A percentile compares a stretch with the other conserved stretches of the same genome.
Evolutionary conservation across 2,888 invertebrate species (phyloP).

Genomic region (Cremastinae sp.): DNA sequence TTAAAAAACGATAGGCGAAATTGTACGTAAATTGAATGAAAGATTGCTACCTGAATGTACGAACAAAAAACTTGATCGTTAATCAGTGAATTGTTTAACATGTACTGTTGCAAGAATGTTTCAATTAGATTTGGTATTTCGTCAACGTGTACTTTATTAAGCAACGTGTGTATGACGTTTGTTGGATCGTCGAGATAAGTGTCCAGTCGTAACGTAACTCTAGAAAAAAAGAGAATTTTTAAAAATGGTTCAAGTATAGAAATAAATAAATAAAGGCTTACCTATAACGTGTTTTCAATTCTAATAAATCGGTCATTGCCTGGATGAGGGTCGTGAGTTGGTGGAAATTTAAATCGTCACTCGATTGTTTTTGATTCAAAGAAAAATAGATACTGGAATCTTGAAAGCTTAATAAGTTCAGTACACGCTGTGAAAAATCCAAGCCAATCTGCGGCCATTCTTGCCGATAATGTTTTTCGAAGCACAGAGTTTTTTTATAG

Average conservation of each 20-base stretch:
- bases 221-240: slow-evolving; percentile 29
- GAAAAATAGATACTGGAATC: slow-evolving; percentile 64
- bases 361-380: slow-evolving; percentile 66
- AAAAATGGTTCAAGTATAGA: too few relatives aligned
- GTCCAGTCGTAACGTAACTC: slow-evolving; percentile 69
- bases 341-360: slow-evolving; percentile 69
- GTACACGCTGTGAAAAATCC: slow-evolving; percentile 77
- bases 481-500: slow-evolving; percentile 67
- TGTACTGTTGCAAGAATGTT: slow-evolving; percentile 78
- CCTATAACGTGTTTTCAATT: slow-evolving; percentile 71
- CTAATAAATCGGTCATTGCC: slow-evolving; percentile 71
- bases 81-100: slow-evolving; percentile 78
- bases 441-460: slow-evolving; percentile 73
- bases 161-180: slow-evolving; percentile 68
- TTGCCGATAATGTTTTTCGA: slow-evolving; percentile 68
- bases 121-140: slow-evolving; percentile 75
- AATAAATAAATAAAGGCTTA: slow-evolving; percentile 52
- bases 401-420: slow-evolving; percentile 71
- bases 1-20: slow-evolving; percentile 5
- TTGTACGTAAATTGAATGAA: not conserved
- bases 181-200: slow-evolving; percentile 69
- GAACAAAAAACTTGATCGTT: slow-evolving; percentile 78
- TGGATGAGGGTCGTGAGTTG: slow-evolving; percentile 69
- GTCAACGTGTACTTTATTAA: slow-evolving; percentile 70
- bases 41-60: slow-evolving; percentile 77